Evolutionary conservation across 2,113 vertebrate species (phyloP), one percentile per base, ranked within the genome.

Genomic region (Empidonax traillii): DNA sequence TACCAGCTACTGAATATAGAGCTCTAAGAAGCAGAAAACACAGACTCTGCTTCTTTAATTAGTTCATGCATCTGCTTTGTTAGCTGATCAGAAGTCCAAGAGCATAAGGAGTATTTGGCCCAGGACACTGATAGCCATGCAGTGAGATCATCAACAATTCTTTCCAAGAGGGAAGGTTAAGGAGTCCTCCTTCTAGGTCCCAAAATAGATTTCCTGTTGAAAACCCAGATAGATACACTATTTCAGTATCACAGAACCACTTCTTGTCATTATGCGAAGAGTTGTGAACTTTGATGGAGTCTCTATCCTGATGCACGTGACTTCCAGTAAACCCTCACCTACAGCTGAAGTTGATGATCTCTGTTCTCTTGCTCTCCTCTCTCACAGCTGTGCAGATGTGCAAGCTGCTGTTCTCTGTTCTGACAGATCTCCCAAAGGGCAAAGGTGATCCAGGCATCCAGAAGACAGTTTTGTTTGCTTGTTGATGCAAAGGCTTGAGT

Each of bases 191-290:
- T 93, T 44, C 51, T 77, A 35, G 39, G 44, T 80, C 87, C 74
- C 31, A 37, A 83, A 97, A 97, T 96, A 97, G 94, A 96, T 67
- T 97, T 98, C 90, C 93, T 96, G 74, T 90, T 94, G 93, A 89
- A 97, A 97, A 62, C 52, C 47, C 75, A 84, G 71, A 71, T 12
- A 96, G 75, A 87, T 86, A 63, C 65, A 65, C 83, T 75, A 7
- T 77, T 95, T 82, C 78, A 43, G 71, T 89, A 90, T 93, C 93
- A 68, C 67, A n/a, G 11, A 52, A 20, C 23, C 71, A 58, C 61
- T 72, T 78, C 69, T 97, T 96, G 84, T 58, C 52, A 6, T 77
- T 72, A 16, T 15, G 31, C 0, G 8, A 49, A 62, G 85, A 83
- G 78, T 10, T 85, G 62, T 44, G 81, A 87, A 44, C 44, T 28